These are phyloP conservation scores for Xenus cinereus DNA, from an alignment of 2,113 vertebrate species.

Conservation along the genomic window DNA sequence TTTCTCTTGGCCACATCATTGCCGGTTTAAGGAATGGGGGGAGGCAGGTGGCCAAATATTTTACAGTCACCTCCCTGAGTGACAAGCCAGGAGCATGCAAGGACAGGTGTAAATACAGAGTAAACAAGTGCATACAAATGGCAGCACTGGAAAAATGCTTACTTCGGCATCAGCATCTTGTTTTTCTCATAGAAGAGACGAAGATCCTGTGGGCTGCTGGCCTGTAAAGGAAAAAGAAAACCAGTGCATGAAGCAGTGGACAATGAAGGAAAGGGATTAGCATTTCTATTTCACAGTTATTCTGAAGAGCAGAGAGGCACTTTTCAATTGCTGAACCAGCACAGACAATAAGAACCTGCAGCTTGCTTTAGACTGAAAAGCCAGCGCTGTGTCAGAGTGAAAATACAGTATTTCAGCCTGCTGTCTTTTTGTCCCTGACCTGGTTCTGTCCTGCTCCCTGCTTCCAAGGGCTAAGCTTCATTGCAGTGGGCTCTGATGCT, in stretches of 20 bases:
- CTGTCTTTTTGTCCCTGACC: not conserved
- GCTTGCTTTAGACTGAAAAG: not conserved
- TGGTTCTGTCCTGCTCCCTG: not conserved
- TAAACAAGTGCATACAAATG: conserved; percentile 5
- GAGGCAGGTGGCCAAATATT: conserved; percentile 21
- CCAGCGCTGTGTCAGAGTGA: not conserved
- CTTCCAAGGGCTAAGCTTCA: not conserved
- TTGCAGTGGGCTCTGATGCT: not conserved
- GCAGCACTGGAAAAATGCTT: conserved; percentile 55
- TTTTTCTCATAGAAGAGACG: conserved; percentile 95
- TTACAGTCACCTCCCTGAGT: not conserved
- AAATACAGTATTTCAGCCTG: not conserved
- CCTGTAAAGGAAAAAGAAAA: conserved; percentile 73
- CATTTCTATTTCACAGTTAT: not conserved
- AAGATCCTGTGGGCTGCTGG: conserved; percentile 93
- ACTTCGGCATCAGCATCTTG: conserved; percentile 89
- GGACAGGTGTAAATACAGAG: conserved; percentile 33
- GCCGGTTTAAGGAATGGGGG: not conserved
- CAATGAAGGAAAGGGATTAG: not conserved
- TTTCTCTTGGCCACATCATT: not conserved
- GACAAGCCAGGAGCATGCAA: not conserved
- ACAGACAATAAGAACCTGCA: not conserved
- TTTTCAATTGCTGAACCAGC: not conserved
- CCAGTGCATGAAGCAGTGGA: not conserved
- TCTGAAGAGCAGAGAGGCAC: not conserved